These are phyloP conservation scores for Ophioninae sp. DNA, from an alignment of 2,888 invertebrate species.

Conservation along the genomic window DNA sequence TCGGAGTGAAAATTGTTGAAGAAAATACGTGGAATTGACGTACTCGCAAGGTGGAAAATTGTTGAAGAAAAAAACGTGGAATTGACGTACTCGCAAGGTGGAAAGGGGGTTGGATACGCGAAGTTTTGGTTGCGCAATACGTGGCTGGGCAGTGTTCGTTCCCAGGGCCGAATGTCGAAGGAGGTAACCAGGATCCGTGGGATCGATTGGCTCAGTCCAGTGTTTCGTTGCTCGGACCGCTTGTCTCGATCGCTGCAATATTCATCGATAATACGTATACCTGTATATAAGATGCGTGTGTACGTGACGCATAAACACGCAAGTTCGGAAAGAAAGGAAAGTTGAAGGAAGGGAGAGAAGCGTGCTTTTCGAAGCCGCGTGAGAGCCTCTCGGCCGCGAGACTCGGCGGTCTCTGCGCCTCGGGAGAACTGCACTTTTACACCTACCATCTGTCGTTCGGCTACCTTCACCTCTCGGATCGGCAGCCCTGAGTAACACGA, in stretches of 20 bases:
- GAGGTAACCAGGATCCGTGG: constrained; percentile 58
- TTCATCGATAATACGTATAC: constrained; percentile 50
- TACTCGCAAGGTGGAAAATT: neutral
- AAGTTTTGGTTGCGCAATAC: constrained; percentile 10
- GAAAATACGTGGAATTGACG: too few relatives aligned
- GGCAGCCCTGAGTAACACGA: constrained; percentile 62
- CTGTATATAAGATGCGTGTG: neutral
- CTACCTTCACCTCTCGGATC: constrained; percentile 50
- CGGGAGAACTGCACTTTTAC: constrained; percentile 69
- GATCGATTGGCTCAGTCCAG: constrained; percentile 40
- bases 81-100: neutral
- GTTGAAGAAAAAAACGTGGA: too few relatives aligned
- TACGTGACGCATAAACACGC: neutral
- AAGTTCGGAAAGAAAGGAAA: constrained; percentile 18
- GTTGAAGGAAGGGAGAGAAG: neutral
- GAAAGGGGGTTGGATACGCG: neutral
- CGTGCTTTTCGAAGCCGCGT: constrained; percentile 69
- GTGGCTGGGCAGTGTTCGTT: constrained; percentile 28
- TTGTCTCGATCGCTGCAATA: constrained; percentile 50
- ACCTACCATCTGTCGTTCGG: constrained; percentile 78
- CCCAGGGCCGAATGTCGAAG: constrained; percentile 22
- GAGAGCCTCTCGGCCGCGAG: constrained; percentile 65
- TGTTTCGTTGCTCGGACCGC: constrained; percentile 21
- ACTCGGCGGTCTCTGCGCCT: constrained; percentile 63
- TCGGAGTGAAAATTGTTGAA: too few relatives aligned